Conservation (phyloP, 1,140 invertebrate species). For the Octopus sinensis region DNA sequence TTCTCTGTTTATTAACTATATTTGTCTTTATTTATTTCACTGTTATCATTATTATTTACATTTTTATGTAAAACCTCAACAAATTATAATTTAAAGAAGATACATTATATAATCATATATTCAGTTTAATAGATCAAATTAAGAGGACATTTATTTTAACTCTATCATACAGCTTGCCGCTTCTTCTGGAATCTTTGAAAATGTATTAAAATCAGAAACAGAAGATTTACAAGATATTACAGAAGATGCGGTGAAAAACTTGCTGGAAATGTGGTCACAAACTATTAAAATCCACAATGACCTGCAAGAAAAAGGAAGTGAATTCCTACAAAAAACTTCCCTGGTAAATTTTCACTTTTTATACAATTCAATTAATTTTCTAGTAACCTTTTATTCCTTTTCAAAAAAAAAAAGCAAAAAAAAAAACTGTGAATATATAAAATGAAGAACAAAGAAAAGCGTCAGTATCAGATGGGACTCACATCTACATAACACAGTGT, state of each 20-base stretch:
- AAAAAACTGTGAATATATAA: too few species aligned
- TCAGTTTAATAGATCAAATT: too few species aligned
- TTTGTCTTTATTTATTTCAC: too few species aligned
- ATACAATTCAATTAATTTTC: constrained; percentile 17
- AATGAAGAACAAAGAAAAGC: too few species aligned
- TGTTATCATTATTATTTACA: too few species aligned
- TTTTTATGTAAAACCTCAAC: too few species aligned
- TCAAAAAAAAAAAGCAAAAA: not conserved
- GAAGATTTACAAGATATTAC: constrained; percentile 55
- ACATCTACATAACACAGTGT: too few species aligned
- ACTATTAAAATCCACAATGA: constrained; percentile 51
- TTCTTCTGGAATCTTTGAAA: constrained; percentile 69
- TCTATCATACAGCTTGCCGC: constrained; percentile 59
- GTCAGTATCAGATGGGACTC: too few species aligned
- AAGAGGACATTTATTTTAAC: too few species aligned
- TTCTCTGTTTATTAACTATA: too few species aligned
- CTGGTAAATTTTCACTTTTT: constrained; percentile 59
- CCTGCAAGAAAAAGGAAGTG: constrained; percentile 67
- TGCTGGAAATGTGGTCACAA: constrained; percentile 47
- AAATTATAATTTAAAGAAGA: too few species aligned
- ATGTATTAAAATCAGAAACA: constrained; percentile 61
- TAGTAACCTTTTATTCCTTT: constrained; percentile 21
- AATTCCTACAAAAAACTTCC: constrained; percentile 68
- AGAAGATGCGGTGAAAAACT: constrained; percentile 49
- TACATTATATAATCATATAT: too few species aligned